Conservation (phyloP, 2,113 vertebrate species). For the Oncorhynchus tshawytscha region DNA sequence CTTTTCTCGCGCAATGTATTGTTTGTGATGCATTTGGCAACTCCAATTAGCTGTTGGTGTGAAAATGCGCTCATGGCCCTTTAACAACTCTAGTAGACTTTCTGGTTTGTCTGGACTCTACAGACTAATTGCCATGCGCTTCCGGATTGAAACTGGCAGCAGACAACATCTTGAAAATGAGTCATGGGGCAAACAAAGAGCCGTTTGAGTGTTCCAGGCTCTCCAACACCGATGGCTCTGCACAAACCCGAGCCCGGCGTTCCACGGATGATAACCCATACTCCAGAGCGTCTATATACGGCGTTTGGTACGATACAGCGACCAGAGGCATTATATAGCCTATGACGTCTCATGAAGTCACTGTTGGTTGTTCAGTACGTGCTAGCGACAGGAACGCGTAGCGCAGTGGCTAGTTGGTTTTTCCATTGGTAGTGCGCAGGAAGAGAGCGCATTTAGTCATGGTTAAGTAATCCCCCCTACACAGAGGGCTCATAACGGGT, state of each 20-base stretch:
- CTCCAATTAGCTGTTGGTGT: constrained; percentile 9
- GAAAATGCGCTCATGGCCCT: constrained; percentile 52
- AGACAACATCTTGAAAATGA: constrained; percentile 99
- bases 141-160: constrained; percentile 99
- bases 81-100: constrained; percentile 82
- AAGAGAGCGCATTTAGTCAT: constrained; percentile 88
- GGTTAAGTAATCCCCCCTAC: constrained; percentile 48
- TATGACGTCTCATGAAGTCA: neutral
- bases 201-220: constrained; percentile 79
- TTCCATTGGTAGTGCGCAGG: constrained; percentile 85
- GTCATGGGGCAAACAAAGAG: constrained; percentile 96
- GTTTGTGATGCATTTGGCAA: neutral
- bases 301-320: too few relatives aligned
- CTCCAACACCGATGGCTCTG: constrained; percentile 12
- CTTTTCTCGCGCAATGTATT: neutral
- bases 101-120: constrained; percentile 91
- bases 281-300: neutral
- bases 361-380: neutral
- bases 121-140: constrained; percentile 98
- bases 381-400: neutral
- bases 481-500: too few relatives aligned
- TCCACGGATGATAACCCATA: neutral
- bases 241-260: neutral
- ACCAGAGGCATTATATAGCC: neutral
- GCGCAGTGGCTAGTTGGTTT: constrained; percentile 71